Evolutionary conservation across 2,113 vertebrate genomes (phyloP), one percentile per base, ranked within the genome.

Genomic region (Pituophis catenifer): DNA sequence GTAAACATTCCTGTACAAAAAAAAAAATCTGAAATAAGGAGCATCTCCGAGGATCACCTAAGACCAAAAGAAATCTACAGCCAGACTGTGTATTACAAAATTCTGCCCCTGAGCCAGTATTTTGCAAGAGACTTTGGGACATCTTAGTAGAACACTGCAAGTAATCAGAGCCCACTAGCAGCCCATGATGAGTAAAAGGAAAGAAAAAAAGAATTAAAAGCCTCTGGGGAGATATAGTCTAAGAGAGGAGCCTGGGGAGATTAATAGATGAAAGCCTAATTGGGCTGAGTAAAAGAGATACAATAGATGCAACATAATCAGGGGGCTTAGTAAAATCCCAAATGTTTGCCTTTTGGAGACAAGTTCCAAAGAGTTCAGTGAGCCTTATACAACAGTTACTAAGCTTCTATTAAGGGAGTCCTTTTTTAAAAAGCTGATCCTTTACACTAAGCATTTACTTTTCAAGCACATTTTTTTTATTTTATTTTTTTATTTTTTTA

Each of bases 141-240:
- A 48, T 85, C 33, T 19, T 58, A 48, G 23, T 52, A 38, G 62
- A 54, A 65, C 33, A 53, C 4, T 44, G 29, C 53, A 33, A 55
- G 21, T 91, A 91, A 91, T 86, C 75, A 58, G 23, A 58, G 19
- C 90, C 81, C 24, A 86, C 53, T 24, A 48, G 54, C 75, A 86
- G 44, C 54, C 53, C 54, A 58, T 48, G 23, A 58, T 24, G 90
- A 91, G 58, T 86, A 44, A 50, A 86, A 38, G 54, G 58, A 9
- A 23, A 91, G 11, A 55, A 70, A 75, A 91, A 54, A 48, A 91
- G 90, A 91, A 85, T 91, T 81, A 70, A 81, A 91, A 85, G 70
- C 70, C 90, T 91, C 81, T 29, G 19, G 90, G 81, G 90, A 91
- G 65, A 21, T n/a, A 91, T 15, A 81, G 52, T 55, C 11, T 87